These are phyloP conservation scores for Alectura lathami DNA, from an alignment of 2,113 vertebrate genomes.

Conservation along the genomic window DNA sequence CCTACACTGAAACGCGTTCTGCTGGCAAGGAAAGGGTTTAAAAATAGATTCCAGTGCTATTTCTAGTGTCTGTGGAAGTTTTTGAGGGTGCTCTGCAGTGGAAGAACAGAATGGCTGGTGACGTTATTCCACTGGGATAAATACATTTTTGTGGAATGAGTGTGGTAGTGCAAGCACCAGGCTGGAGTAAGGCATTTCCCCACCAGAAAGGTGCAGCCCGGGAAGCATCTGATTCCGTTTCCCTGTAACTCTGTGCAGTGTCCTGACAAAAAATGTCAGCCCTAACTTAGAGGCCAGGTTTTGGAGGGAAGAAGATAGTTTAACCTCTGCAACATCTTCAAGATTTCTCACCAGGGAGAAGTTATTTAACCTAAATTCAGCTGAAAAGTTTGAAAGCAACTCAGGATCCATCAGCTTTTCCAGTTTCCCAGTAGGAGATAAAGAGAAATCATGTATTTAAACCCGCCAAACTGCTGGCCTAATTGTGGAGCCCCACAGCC, in stretches of 20 bases:
- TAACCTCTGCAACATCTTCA: background rate
- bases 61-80: constrained; percentile 38
- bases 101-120: constrained; percentile 22
- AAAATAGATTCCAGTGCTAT: constrained; percentile 53
- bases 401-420: background rate
- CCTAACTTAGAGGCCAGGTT: background rate
- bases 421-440: background rate
- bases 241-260: background rate
- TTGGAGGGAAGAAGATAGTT: background rate
- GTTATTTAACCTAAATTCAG: background rate
- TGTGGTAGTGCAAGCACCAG: background rate
- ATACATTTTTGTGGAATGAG: background rate
- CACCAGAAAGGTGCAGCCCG: background rate
- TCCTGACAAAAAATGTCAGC: background rate
- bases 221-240: background rate
- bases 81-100: background rate
- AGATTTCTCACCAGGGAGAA: background rate
- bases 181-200: background rate
- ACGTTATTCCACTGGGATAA: background rate
- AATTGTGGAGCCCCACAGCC: background rate
- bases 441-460: background rate
- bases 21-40: constrained; percentile 5
- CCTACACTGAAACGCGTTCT: background rate
- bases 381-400: background rate
- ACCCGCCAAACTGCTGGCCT: background rate